Conservation (phyloP, 1,140 invertebrate species). For the Papilio glaucus region DNA sequence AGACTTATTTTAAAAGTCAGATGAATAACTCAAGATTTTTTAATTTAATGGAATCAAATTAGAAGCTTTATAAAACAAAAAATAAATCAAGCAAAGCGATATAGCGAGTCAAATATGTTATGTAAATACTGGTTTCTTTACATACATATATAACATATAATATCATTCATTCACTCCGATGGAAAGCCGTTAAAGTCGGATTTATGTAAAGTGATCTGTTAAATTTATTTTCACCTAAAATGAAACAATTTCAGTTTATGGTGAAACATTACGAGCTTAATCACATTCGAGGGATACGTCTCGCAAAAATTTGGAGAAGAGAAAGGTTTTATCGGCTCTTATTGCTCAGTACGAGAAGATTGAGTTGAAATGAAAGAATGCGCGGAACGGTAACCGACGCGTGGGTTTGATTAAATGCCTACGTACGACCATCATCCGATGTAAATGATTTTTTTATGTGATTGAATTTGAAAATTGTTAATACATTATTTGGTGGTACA, state of each 20-base stretch:
- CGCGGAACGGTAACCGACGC: neutral
- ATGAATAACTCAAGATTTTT: too few relatives aligned
- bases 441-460: neutral
- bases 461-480: neutral
- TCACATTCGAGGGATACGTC: conserved; percentile 20
- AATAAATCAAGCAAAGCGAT: too few relatives aligned
- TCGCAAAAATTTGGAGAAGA: conserved; percentile 13
- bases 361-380: conserved; percentile 18
- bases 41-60: too few relatives aligned
- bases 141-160: neutral
- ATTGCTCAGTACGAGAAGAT: conserved; percentile 13
- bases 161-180: neutral
- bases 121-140: too few relatives aligned
- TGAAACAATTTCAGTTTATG: conserved; percentile 23
- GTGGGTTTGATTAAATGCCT: conserved; percentile 27
- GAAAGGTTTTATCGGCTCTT: conserved; percentile 26
- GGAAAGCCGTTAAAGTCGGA: neutral
- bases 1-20: too few relatives aligned
- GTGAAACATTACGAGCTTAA: conserved; percentile 4
- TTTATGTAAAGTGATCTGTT: neutral
- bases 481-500: neutral
- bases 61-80: too few relatives aligned
- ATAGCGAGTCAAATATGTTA: too few relatives aligned
- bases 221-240: neutral
- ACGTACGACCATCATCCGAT: neutral